Base-by-base conservation (phyloP, 2,797 vertebrate species). In the Pseudomugil gertrudae region DNA sequence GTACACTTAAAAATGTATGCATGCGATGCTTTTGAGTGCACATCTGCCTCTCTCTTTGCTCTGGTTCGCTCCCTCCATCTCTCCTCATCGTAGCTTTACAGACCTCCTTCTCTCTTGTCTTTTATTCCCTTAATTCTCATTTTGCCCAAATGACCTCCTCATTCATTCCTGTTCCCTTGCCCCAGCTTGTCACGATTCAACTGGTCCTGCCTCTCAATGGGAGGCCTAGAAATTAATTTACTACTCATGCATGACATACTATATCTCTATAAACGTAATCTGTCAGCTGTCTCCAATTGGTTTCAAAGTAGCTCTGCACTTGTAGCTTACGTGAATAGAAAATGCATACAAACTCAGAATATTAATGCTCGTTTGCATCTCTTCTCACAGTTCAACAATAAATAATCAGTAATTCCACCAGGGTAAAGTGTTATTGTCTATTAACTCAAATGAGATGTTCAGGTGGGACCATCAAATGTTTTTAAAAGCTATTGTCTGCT, bases 1-100 rank as follows among this genome's bases (percentile, higher is more conserved):
- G 76, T 43, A 69, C 36, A 35, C 69, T 89, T 84, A 84, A 80
- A 85, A 79, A 87, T 87, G 71, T 36, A 87, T 86, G 81, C 40
- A 63, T 65, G 55, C 54, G 57, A 78, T 43, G 63, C 74, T 83
- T 52, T 56, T 73, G 66, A 76, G 66, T 53, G 61, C 67, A 38
- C 33, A 45, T 60, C 63, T 53, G 57, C 50, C 57, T 71, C 65
- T 27, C 38, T 27, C 45, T 69, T 9, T 63, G 64, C 59, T 70
- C 40, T 17, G 14, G 15, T 52, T 68, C 21, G 8, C 60, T 62
- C 61, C 32, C 43, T 65, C 45, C 50, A 23, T 63, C 57, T 52
- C 58, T 57, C 57, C 13, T 29, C 2, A 0, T 67, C 53, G 32
- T 26, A 30, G 30, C 38, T 63, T 76, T 68, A 59, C 57, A 29